Evolutionary conservation across 2,797 vertebrate genomes (phyloP).

Genomic region (Fringilla coelebs): DNA sequence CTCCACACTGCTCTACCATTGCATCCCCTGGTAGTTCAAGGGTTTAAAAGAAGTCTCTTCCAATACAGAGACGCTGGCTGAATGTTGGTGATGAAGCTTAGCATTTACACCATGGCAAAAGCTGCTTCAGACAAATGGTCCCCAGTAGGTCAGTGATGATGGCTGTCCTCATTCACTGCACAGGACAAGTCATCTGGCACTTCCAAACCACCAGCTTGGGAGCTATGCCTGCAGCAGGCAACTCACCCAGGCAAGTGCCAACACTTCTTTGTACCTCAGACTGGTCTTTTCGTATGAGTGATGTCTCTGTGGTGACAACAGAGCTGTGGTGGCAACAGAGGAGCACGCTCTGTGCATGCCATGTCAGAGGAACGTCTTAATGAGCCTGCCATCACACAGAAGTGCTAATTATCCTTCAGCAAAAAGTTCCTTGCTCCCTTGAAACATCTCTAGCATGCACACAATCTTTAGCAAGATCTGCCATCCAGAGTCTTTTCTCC

Average conservation of each 20-base stretch:
- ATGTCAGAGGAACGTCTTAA: fast-evolving
- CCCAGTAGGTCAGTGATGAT: fast-evolving
- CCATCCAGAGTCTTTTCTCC: not conserved
- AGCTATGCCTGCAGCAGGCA: not conserved
- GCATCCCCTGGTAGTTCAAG: not conserved
- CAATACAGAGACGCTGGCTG: not conserved
- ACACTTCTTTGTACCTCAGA: not conserved
- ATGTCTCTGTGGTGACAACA: not conserved
- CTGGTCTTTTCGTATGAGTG: fast-evolving
- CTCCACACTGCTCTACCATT: not conserved
- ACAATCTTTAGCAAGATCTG: not conserved
- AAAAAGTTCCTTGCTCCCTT: not conserved
- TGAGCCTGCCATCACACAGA: fast-evolving
- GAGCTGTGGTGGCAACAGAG: not conserved
- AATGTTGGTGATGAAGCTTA: not conserved
- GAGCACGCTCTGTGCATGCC: not conserved
- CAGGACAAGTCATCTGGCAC: not conserved
- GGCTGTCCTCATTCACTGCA: not conserved
- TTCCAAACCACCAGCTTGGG: not conserved
- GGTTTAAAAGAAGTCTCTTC: not conserved
- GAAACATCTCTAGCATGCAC: not conserved
- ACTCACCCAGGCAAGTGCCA: not conserved
- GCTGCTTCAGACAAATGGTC: fast-evolving
- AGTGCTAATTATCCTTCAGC: not conserved
- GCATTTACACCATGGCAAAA: not conserved